These are phyloP conservation scores for Phengaris alcon DNA, from an alignment of 2,888 invertebrate genomes.

Conservation along the genomic window DNA sequence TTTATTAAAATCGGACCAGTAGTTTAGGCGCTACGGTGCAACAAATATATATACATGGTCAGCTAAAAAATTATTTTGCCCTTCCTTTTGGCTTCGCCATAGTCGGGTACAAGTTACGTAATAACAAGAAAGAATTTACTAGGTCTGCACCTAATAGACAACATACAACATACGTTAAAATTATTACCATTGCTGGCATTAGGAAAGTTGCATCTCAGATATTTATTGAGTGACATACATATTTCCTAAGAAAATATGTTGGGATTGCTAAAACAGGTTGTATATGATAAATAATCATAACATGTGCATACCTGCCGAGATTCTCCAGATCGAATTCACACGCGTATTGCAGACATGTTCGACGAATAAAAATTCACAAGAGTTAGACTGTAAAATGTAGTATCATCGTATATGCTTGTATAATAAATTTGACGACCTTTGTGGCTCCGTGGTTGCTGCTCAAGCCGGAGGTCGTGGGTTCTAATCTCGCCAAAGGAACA, in stretches of 20 bases:
- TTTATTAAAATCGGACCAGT: too few relatives aligned
- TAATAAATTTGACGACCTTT: too few relatives aligned
- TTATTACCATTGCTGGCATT: constrained; percentile 28
- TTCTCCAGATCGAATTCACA: constrained; percentile 29
- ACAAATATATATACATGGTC: neutral
- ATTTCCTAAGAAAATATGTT: constrained; percentile 32
- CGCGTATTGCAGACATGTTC: constrained; percentile 18
- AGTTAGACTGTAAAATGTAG: neutral
- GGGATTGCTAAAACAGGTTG: constrained; percentile 30
- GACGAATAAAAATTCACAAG: neutral
- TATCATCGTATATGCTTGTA: neutral
- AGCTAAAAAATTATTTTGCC: neutral
- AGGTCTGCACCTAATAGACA: neutral
- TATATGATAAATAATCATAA: constrained; percentile 30
- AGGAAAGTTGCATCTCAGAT: constrained; percentile 28
- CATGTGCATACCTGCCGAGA: constrained; percentile 30
- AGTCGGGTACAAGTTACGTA: neutral
- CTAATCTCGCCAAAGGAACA: too few relatives aligned
- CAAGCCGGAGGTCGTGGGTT: too few relatives aligned
- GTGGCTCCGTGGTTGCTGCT: too few relatives aligned
- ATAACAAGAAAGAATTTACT: constrained; percentile 27
- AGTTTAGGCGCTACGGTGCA: too few relatives aligned
- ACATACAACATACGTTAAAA: constrained; percentile 14
- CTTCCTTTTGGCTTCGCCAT: neutral
- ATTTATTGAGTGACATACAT: constrained; percentile 29